Percentiles rank a stretch among this genome's conserved stretches.
phyloP scores from a whole-genome alignment of 2,113 vertebrate species.

The Callionymus lyra region DNA sequence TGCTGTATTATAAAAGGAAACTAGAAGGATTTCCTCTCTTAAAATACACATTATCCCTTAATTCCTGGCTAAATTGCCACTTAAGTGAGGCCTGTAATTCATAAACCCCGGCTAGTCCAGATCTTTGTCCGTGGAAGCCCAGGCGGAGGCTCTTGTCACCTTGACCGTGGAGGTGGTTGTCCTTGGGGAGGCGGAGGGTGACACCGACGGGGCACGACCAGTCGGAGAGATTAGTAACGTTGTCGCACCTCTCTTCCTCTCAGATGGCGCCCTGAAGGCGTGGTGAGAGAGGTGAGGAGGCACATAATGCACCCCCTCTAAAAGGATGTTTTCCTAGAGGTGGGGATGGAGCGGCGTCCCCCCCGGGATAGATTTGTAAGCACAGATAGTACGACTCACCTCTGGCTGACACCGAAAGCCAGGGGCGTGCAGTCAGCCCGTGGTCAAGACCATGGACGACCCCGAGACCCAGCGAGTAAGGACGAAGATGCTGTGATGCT shows the following conservation, averaged over 20 bases:
- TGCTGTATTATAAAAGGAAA: conserved; percentile 65
- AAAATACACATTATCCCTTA: conserved; percentile 59
- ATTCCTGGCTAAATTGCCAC: conserved; percentile 59
- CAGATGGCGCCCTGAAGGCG: conserved; percentile 28
- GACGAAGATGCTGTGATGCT: too few relatives aligned
- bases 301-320: conserved; percentile 48
- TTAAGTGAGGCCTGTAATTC: conserved; percentile 55
- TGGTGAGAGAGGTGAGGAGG: conserved; percentile 49
- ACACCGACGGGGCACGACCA: conserved; percentile 23
- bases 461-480: conserved; percentile 7
- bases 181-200: conserved; percentile 32
- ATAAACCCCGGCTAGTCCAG: conserved; percentile 40
- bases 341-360: conserved; percentile 44
- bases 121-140: conserved; percentile 19
- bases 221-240: conserved; percentile 42
- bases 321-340: conserved; percentile 58
- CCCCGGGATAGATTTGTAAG: conserved; percentile 57
- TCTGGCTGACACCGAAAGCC: conserved; percentile 57
- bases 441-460: conserved; percentile 48
- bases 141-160: conserved; percentile 46
- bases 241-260: conserved; percentile 44
- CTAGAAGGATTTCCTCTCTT: conserved; percentile 62
- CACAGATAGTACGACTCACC: conserved; percentile 61
- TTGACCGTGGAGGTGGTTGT: conserved; percentile 39
- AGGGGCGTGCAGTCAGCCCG: conserved; percentile 45